phyloP scores from a whole-genome alignment of 2,797 vertebrate species.

The Enteromius trimaculatus region DNA sequence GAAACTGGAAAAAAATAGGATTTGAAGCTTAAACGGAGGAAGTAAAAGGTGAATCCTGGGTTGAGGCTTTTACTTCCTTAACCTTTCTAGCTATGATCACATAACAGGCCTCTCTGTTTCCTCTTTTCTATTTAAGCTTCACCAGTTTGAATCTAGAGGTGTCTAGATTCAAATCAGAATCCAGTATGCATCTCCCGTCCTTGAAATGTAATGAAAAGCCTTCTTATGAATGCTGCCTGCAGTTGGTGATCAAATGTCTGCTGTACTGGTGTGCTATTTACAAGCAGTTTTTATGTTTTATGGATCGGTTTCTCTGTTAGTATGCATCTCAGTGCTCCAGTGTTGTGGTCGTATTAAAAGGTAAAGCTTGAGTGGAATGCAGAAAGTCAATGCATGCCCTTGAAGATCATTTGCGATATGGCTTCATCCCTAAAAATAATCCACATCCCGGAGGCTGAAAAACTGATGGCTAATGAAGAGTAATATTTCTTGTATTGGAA shows the following conservation, averaged over 20 bases:
- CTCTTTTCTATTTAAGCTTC: background rate
- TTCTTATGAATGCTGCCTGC: background rate
- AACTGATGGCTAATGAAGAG: background rate
- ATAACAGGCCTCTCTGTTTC: background rate
- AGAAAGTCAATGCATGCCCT: background rate
- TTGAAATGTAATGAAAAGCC: background rate
- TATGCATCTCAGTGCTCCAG: slow-evolving; percentile 16
- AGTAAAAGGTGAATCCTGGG: background rate
- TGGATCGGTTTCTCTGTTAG: background rate
- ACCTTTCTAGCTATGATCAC: background rate
- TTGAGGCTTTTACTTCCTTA: background rate
- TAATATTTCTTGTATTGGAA: background rate
- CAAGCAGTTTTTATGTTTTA: slow-evolving; percentile 9
- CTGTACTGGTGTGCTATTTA: slow-evolving; percentile 3
- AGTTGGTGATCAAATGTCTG: background rate
- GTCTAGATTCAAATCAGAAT: background rate
- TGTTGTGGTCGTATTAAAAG: slow-evolving; percentile 17
- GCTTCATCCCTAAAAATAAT: background rate
- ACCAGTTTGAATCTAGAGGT: background rate
- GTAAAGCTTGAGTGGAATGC: slow-evolving; percentile 2
- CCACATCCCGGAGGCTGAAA: background rate
- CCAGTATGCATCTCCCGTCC: background rate
- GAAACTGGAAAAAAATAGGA: background rate
- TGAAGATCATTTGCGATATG: background rate
- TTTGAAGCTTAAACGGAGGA: slow-evolving; percentile 5